Evolutionary conservation across 2,113 vertebrate genomes (phyloP), one percentile per base, ranked within the genome.

Genomic region (Bubo bubo): DNA sequence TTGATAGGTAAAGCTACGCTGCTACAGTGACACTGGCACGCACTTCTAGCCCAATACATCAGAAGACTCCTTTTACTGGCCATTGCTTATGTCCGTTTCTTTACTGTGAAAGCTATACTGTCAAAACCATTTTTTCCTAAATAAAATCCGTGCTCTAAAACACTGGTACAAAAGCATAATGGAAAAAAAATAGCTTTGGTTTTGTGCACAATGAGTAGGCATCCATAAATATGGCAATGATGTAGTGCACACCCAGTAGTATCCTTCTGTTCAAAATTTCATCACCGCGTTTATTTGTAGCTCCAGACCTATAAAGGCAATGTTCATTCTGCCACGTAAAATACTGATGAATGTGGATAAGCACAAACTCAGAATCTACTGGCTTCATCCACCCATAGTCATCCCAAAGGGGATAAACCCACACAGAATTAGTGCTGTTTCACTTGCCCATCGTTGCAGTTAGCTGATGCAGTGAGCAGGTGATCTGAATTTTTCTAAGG

Each of bases 251-350:
- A 12, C 14, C 49, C 73, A 17, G 37, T 3, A 50, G 23, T 4
- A 37, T 22, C 45, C 21, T 70, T 81, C 50, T 81, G 59, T 71
- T 32, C 80, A 59, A 21, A 63, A 30, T 9, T 4, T 52, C 72
- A 43, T 4, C 45, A 1, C 45, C 21, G 58, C 1, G 4, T 53
- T 50, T 27, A 28, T 26, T 0, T 3, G 13, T 0, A 72, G 82
- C 49, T 67, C 71, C 60, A 66, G 18, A 62, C 47, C 88, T 26
- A 21, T 10, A 41, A n/a, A 20, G 28, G 37, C 19, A 32, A 12
- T 6, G 22, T 2, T 73, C 23, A 27, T n/a, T 27, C 49, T 66
- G 75, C 35, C 75, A 58, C 28, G 7, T 5, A 32, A 52, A 84
- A 79, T 18, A 52, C 23, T 8, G 20, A 75, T 5, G 20, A 50